A percentile compares a stretch with the other conserved stretches of the same genome.
These are phyloP conservation scores for Leptopilina boulardi DNA, from an alignment of 1,140 invertebrate genomes.

Conservation along the genomic window DNA sequence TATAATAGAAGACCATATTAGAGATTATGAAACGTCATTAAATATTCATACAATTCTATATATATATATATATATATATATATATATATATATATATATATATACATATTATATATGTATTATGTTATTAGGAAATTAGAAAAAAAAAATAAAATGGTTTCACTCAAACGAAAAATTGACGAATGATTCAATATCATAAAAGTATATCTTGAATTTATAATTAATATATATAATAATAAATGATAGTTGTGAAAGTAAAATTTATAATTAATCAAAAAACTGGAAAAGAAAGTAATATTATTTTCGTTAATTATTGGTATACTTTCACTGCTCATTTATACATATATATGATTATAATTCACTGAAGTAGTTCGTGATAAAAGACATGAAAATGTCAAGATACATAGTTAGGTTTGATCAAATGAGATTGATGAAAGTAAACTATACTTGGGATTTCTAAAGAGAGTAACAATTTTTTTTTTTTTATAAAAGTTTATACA, in stretches of 20 bases:
- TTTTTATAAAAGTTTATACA: neutral
- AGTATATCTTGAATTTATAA: neutral
- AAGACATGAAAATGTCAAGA: constrained; percentile 21
- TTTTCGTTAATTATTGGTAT: constrained; percentile 12
- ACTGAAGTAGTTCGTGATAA: neutral
- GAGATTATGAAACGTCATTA: no score
- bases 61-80: no score
- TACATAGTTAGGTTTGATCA: neutral
- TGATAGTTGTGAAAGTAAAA: neutral
- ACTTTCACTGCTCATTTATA: constrained; percentile 26
- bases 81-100: no score
- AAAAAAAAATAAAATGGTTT: constrained; percentile 25
- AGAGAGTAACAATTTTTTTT: neutral
- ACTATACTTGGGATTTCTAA: neutral
- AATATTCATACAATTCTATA: no score
- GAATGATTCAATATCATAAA: neutral
- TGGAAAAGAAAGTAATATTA: constrained; percentile 5
- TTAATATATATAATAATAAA: neutral
- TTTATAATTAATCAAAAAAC: constrained; percentile 3
- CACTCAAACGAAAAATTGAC: neutral
- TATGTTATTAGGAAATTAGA: no score
- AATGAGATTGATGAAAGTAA: constrained; percentile 42
- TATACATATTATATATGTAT: no score
- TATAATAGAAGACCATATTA: no score
- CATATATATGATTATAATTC: constrained; percentile 8